phyloP scores from a whole-genome alignment of 2,113 vertebrate species.

The Lophochroa leadbeateri region DNA sequence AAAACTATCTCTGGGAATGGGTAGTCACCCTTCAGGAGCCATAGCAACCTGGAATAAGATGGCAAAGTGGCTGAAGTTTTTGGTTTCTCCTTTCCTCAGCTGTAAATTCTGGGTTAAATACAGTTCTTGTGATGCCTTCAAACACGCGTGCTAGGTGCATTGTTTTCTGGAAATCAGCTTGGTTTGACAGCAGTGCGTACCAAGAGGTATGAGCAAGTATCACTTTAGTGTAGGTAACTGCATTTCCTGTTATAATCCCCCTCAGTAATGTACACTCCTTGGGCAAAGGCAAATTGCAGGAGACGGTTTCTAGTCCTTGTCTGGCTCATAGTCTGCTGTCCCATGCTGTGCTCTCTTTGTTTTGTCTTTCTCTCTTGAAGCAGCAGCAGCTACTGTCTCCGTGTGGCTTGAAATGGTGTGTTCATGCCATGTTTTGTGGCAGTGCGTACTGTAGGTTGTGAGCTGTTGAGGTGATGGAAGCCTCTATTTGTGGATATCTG shows the following conservation, averaged over 20 bases:
- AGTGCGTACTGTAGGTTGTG: neutral
- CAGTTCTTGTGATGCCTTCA: neutral
- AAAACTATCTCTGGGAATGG: neutral
- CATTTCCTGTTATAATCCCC: neutral
- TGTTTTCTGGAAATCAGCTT: neutral
- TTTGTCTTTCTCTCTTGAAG: neutral
- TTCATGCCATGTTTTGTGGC: fast-evolving
- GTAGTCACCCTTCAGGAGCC: neutral
- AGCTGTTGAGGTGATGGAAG: neutral
- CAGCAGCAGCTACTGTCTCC: neutral
- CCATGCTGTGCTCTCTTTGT: neutral
- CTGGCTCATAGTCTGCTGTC: neutral
- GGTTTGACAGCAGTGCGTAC: neutral
- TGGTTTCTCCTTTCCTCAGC: neutral
- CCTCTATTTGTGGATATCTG: neutral
- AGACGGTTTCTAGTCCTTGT: neutral
- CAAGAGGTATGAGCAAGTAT: fast-evolving
- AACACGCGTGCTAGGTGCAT: neutral
- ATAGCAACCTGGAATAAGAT: neutral
- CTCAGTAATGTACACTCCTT: neutral
- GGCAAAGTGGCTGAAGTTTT: neutral
- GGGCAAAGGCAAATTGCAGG: neutral
- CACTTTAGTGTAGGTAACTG: neutral
- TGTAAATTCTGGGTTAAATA: neutral
- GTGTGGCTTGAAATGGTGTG: neutral